Evolutionary conservation across 2,888 invertebrate genomes (phyloP).

Genomic region (Diplazon laetatorius): DNA sequence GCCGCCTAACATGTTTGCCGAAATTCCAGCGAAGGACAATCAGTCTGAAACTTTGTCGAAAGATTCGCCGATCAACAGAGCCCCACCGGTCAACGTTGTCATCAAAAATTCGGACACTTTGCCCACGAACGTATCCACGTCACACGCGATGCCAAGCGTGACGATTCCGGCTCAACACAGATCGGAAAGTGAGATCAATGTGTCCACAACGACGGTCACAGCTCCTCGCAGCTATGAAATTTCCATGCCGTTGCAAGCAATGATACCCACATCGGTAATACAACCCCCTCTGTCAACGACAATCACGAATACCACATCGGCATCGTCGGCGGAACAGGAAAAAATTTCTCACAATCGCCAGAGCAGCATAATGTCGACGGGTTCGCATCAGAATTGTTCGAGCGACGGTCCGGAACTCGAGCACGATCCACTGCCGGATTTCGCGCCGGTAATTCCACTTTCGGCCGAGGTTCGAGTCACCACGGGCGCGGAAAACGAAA

Average conservation of each 20-base stretch:
- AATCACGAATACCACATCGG: slow-evolving; percentile 73
- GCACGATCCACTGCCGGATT: slow-evolving; percentile 91
- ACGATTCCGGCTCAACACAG: slow-evolving; percentile 92
- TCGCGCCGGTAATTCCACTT: slow-evolving; percentile 92
- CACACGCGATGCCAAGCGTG: slow-evolving; percentile 89
- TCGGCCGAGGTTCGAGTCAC: slow-evolving; percentile 92
- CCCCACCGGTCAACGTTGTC: slow-evolving; percentile 90
- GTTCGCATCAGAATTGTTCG: slow-evolving; percentile 74
- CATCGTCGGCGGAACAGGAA: slow-evolving; percentile 64
- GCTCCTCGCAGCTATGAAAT: slow-evolving; percentile 88
- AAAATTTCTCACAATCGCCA: slow-evolving; percentile 66
- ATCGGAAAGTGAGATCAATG: slow-evolving; percentile 77
- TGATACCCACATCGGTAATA: slow-evolving; percentile 79
- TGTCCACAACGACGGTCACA: not conserved
- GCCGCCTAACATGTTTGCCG: slow-evolving; percentile 57
- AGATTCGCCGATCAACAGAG: slow-evolving; percentile 55
- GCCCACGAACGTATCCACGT: slow-evolving; percentile 84
- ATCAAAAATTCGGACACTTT: slow-evolving; percentile 92
- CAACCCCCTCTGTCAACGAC: slow-evolving; percentile 84
- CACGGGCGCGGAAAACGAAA: slow-evolving; percentile 93
- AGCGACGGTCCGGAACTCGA: slow-evolving; percentile 83
- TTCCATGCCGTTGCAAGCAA: slow-evolving; percentile 81
- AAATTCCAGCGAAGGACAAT: slow-evolving; percentile 46
- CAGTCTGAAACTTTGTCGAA: not conserved
- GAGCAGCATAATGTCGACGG: slow-evolving; percentile 69